Conservation (phyloP, 2,113 vertebrate species). For the Rhodinocichla rosea region DNA sequence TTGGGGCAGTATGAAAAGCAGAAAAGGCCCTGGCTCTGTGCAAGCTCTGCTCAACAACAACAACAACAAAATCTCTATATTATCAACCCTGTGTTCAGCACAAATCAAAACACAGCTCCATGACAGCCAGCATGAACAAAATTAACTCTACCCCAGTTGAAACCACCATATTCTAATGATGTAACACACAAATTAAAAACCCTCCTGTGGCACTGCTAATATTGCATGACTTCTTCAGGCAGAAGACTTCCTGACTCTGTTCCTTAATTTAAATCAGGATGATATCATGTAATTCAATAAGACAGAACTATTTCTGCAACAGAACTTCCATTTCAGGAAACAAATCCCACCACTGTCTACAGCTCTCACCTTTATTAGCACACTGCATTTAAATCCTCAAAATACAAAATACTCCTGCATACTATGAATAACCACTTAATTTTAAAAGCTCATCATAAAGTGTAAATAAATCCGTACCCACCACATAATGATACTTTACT, state of each 20-base stretch:
- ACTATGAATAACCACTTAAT: slow-evolving; percentile 14
- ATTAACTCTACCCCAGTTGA: background rate
- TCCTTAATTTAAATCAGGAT: slow-evolving; percentile 19
- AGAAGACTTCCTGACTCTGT: background rate
- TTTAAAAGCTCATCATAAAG: slow-evolving; percentile 35
- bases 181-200: background rate
- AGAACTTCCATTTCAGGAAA: background rate
- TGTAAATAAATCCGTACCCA: slow-evolving; percentile 12
- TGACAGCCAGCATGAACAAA: background rate
- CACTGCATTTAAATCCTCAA: background rate
- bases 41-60: background rate
- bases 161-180: background rate
- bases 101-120: background rate
- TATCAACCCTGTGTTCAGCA: background rate
- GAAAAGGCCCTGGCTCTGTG: background rate
- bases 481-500: background rate
- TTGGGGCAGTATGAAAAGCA: rapidly evolving
- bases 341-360: background rate
- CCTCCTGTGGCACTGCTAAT: background rate
- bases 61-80: background rate
- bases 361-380: background rate
- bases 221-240: background rate
- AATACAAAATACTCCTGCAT: background rate
- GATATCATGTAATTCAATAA: background rate
- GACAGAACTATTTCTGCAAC: background rate